These are phyloP conservation scores for Podotricha telesiphe DNA, from an alignment of 2,888 invertebrate species.

Conservation along the genomic window DNA sequence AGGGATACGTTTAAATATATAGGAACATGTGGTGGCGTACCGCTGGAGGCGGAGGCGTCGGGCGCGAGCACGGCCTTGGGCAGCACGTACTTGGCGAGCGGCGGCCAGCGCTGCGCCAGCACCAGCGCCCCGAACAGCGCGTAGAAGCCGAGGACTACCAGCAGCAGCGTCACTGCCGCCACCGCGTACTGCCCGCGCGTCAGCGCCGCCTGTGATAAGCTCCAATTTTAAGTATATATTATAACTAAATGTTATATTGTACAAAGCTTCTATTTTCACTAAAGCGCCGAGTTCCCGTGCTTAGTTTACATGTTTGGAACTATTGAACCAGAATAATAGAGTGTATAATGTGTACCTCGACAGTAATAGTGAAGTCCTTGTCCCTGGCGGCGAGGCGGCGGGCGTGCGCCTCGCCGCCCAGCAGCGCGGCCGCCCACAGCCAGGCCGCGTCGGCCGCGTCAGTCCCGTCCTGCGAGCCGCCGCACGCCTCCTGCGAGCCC, in stretches of 20 bases:
- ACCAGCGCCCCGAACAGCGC: slow-evolving; percentile 61
- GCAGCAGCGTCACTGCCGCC: slow-evolving; percentile 58
- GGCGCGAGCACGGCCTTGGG: slow-evolving; percentile 65
- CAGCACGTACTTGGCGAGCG: slow-evolving; percentile 55
- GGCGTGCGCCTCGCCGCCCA: slow-evolving; percentile 39
- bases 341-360: slow-evolving; percentile 50
- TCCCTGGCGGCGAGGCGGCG: slow-evolving; percentile 31
- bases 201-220: slow-evolving; percentile 59
- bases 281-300: too few species aligned
- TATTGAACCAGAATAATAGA: too few species aligned
- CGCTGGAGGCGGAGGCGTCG: not conserved
- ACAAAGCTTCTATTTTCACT: too few species aligned
- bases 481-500: slow-evolving; percentile 56
- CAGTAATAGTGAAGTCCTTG: slow-evolving; percentile 55
- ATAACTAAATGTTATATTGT: too few species aligned
- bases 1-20: too few species aligned
- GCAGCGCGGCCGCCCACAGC: slow-evolving; percentile 61
- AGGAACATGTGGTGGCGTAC: not conserved
- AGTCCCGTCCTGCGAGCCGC: slow-evolving; percentile 48
- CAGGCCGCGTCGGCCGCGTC: slow-evolving; percentile 50
- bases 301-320: too few species aligned
- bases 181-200: slow-evolving; percentile 62
- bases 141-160: slow-evolving; percentile 66
- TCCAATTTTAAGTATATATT: too few species aligned
- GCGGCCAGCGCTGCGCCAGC: slow-evolving; percentile 66